phyloP scores from a whole-genome alignment of 2,888 invertebrate species.

The Drosophila mayaguana region DNA sequence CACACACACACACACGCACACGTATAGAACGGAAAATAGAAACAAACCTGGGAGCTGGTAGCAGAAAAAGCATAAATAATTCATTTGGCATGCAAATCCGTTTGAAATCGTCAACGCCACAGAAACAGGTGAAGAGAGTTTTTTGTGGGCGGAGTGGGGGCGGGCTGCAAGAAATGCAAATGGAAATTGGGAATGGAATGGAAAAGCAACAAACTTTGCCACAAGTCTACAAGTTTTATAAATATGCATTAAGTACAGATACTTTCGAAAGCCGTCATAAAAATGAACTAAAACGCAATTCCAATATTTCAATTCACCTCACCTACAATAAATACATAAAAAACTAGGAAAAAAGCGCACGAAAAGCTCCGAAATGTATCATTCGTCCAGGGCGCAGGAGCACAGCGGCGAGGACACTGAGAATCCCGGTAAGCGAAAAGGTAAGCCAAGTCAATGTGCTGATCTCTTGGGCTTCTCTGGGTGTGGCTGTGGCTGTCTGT shows the following conservation, averaged over 20 bases:
- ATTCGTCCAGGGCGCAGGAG: conserved; percentile 83
- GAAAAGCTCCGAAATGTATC: conserved; percentile 84
- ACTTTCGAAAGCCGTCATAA: conserved; percentile 19
- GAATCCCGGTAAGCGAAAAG: conserved; percentile 85
- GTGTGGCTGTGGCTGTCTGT: conserved; percentile 23
- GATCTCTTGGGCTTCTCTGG: conserved; percentile 29
- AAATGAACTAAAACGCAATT: conserved; percentile 51
- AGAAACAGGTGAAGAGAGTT: conserved; percentile 49
- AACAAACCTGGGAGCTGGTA: conserved; percentile 31
- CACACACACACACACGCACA: conserved; percentile 22
- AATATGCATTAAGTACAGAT: conserved; percentile 66
- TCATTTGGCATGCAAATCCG: conserved; percentile 81
- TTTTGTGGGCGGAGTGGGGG: background rate
- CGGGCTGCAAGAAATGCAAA: conserved; percentile 30
- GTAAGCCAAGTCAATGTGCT: conserved; percentile 71
- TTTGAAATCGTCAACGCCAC: conserved; percentile 74
- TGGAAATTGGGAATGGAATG: conserved; percentile 59
- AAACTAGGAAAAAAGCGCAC: conserved; percentile 82
- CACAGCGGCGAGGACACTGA: conserved; percentile 84
- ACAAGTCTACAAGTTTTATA: conserved; percentile 52
- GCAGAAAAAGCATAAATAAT: conserved; percentile 73
- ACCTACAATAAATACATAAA: background rate
- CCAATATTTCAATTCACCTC: conserved; percentile 46
- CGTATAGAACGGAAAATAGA: conserved; percentile 16
- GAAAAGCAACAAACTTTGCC: conserved; percentile 60